Evolutionary conservation across 2,888 invertebrate genomes (phyloP), one percentile per base, ranked within the genome.

Genomic region (Nymphalis polychloros): DNA sequence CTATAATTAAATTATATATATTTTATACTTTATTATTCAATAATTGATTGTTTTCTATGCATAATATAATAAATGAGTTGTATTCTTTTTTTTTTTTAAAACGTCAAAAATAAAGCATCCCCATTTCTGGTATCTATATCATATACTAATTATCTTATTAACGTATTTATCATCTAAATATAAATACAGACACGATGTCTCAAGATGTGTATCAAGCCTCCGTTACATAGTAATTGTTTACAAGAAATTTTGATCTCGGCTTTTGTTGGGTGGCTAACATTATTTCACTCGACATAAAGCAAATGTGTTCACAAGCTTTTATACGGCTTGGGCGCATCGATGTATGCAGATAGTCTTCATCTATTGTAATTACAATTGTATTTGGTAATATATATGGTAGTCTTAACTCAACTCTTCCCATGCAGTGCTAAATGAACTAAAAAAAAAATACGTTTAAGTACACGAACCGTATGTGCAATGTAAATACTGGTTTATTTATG

Each of bases 401-500:
- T 64, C n/a, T 16, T 55, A 78, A 82, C 75, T 75, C 73, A 73
- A 77, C 81, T 83, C 85, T 84, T 85, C 86, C 85, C 84, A 82
- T 78, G 77, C 83, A 82, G 84, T 85, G 82, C 81, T 86, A 81
- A 85, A 81, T 84, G 76, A 74, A 69, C 57, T 27, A 27, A 27
- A 27, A 27, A 71, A 68, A 73, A 59, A 57, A 23, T 73, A 71
- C 64, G 67, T 73, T 73, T 74, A 72, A 66, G 67, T 77, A 80
- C 76, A 79, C 75, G 78, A 76, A 72, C 78, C 79, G 75, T 82
- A 81, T 82, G 85, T 86, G 83, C 81, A 83, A 81, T 88, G 86
- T 88, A 86, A 82, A 86, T 87, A 85, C 76, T 74, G 76, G 78
- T 72, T 80, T 78, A 79, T 79, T 80, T 82, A 81, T 81, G 71